Conservation (phyloP, 2,797 vertebrate genomes). For the Serranus cabrilla region DNA sequence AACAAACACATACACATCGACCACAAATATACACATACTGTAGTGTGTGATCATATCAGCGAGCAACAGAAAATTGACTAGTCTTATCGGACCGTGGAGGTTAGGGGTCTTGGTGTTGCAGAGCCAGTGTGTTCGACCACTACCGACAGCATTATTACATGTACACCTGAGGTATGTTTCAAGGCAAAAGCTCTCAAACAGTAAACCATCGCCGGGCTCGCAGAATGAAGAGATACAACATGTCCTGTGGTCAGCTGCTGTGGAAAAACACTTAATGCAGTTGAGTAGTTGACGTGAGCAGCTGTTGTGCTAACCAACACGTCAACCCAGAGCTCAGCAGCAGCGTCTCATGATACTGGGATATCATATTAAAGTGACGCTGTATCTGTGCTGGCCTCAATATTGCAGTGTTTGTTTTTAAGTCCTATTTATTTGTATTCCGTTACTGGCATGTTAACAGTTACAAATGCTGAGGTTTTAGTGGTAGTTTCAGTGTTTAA, state of each 20-base stretch:
- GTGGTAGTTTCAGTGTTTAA: neutral
- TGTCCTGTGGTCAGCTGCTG: slow-evolving; percentile 4
- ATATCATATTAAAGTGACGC: neutral
- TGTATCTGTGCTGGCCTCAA: neutral
- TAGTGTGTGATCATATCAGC: slow-evolving; percentile 33
- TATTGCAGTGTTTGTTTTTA: neutral
- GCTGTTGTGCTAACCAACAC: slow-evolving; percentile 11
- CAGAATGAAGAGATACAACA: neutral
- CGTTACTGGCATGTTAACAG: neutral
- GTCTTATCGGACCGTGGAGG: slow-evolving; percentile 28
- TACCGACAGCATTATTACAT: slow-evolving; percentile 1
- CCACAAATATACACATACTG: slow-evolving; percentile 20
- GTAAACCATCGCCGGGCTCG: neutral
- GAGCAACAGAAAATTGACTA: slow-evolving; percentile 40
- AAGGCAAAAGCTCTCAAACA: slow-evolving; percentile 15
- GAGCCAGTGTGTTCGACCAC: slow-evolving; percentile 21
- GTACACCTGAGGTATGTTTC: neutral
- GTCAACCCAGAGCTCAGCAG: neutral
- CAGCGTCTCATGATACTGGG: neutral
- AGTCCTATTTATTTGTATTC: neutral
- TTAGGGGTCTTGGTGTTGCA: slow-evolving; percentile 5
- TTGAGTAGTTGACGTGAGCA: slow-evolving; percentile 3
- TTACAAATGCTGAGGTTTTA: neutral
- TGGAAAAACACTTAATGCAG: slow-evolving; percentile 1
- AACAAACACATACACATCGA: slow-evolving; percentile 36